Conservation (phyloP, 1,140 invertebrate species). For the Hycleus phaleratus region DNA sequence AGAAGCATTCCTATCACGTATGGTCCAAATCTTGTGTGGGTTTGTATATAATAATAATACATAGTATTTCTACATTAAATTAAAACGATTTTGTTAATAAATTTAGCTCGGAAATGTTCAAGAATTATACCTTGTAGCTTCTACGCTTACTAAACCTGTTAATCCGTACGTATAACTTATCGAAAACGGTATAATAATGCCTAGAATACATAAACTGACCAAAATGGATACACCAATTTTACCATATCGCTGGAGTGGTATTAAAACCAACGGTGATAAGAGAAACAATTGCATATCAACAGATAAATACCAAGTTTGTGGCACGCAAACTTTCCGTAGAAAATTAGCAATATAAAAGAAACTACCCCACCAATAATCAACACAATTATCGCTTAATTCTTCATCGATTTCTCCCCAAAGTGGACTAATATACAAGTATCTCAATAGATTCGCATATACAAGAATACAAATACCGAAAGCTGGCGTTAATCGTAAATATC, state of each 20-base stretch:
- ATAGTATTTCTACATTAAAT: too few species aligned
- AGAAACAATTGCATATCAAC: constrained; percentile 19
- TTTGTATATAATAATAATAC: constrained; percentile 28
- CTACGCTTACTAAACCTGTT: background rate
- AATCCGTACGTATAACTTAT: constrained; percentile 2
- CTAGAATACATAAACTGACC: background rate
- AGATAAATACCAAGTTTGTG: constrained; percentile 14
- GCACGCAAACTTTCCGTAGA: background rate
- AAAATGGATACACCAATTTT: background rate
- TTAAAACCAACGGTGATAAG: constrained; percentile 13
- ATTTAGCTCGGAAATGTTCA: too few species aligned
- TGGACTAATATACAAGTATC: constrained; percentile 41
- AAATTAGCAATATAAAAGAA: constrained; percentile 45
- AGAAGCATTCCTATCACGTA: constrained; percentile 50
- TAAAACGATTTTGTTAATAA: too few species aligned
- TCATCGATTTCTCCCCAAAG: constrained; percentile 29
- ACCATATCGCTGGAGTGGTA: background rate
- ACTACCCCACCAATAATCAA: constrained; percentile 46
- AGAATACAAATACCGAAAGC: constrained; percentile 7
- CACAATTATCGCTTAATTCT: constrained; percentile 33
- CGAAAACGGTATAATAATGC: constrained; percentile 5
- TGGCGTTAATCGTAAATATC: constrained; percentile 42
- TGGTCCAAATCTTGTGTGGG: constrained; percentile 45
- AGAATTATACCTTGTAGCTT: too few species aligned
- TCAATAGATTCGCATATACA: constrained; percentile 2